These are phyloP conservation scores for Myotis yumanensis DNA, from an alignment of 2,113 vertebrate species.

Conservation along the genomic window DNA sequence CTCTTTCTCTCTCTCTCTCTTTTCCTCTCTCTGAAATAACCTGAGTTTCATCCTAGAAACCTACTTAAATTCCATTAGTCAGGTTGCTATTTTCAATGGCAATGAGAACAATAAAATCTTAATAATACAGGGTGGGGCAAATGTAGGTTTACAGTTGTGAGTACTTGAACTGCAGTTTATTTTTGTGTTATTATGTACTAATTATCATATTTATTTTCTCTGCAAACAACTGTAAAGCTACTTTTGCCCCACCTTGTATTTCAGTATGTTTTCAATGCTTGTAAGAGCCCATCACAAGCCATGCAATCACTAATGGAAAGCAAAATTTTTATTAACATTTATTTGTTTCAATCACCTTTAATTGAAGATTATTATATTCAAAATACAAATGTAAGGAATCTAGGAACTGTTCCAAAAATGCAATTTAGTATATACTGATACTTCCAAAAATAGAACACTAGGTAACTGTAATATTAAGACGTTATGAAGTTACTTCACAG, in stretches of 20 bases:
- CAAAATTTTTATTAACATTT: not conserved
- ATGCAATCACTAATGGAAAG: not conserved
- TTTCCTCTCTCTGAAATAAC: not conserved
- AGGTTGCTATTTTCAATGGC: not conserved
- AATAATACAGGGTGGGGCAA: not conserved
- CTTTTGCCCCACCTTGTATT: not conserved
- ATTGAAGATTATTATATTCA: not conserved
- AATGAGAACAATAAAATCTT: not conserved
- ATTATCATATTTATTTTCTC: not conserved
- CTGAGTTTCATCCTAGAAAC: not conserved
- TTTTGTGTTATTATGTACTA: not conserved
- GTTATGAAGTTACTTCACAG: not conserved
- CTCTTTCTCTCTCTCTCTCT: too few species aligned
- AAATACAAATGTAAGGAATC: not conserved
- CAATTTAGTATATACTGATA: not conserved
- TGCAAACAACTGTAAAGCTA: not conserved
- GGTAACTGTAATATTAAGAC: not conserved
- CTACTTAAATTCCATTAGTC: not conserved
- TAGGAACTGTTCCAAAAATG: not conserved
- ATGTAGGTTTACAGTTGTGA: not conserved
- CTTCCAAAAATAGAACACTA: not conserved
- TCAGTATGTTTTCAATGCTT: not conserved
- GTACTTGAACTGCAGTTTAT: not conserved
- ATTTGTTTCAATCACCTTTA: not conserved
- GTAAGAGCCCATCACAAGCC: not conserved